Percentiles rank a stretch among this genome's conserved stretches.
Evolutionary conservation across 2,113 vertebrate species (phyloP).

Genomic region (Eidolon helvum): DNA sequence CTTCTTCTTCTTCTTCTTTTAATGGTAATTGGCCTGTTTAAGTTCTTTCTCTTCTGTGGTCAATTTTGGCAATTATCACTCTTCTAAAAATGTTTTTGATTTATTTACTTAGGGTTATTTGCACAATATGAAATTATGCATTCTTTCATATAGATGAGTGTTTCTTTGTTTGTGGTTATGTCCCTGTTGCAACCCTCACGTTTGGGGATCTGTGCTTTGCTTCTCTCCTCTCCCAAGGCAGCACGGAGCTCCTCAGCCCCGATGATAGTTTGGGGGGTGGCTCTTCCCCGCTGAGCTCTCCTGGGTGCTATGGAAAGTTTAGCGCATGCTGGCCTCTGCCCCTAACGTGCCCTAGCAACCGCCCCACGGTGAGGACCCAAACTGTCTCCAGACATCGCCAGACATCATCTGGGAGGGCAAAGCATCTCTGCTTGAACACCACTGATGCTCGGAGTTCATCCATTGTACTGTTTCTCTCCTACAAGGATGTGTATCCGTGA

Average conservation of each 20-base stretch:
- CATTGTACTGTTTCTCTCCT: background rate
- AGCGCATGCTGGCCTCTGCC: background rate
- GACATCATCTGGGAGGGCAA: background rate
- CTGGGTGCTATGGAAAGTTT: accelerated
- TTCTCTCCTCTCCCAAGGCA: background rate
- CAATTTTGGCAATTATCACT: background rate
- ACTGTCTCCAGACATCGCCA: background rate
- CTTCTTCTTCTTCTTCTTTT: no score
- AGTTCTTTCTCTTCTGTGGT: background rate
- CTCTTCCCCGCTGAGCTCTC: background rate
- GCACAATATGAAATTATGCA: background rate
- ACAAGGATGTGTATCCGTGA: background rate
- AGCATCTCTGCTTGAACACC: no score
- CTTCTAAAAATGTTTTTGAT: background rate
- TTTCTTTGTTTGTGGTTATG: background rate
- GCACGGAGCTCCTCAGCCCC: background rate
- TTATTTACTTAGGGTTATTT: background rate
- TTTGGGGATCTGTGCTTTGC: background rate
- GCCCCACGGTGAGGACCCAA: background rate
- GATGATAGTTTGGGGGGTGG: accelerated
- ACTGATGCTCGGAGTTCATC: background rate
- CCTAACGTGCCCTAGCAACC: no score
- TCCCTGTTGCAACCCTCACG: background rate
- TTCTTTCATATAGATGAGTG: background rate
- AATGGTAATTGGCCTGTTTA: background rate